Evolutionary conservation across 2,797 vertebrate genomes (phyloP).

Genomic region (Sebastes aleutianus): DNA sequence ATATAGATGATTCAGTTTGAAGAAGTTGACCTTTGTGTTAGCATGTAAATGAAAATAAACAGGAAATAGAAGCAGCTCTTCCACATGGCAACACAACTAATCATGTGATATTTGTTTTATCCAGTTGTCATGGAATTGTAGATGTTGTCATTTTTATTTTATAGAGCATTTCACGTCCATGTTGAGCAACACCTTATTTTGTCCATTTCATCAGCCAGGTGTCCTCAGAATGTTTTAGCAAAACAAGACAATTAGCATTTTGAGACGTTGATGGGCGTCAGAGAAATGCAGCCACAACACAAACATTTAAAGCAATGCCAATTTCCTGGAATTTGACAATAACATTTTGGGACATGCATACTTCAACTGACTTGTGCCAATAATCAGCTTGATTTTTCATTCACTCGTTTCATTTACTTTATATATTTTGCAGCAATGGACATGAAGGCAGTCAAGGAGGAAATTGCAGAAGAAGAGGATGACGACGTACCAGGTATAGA

Average conservation of each 20-base stretch:
- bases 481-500: constrained; percentile 95
- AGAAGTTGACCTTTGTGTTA: neutral
- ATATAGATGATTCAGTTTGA: neutral
- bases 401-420: neutral
- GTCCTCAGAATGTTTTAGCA: neutral
- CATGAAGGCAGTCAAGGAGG: constrained; percentile 95
- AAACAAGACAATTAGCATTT: neutral
- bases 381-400: neutral
- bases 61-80: neutral
- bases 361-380: no score
- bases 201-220: neutral
- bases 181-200: neutral
- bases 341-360: neutral
- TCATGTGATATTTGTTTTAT: neutral
- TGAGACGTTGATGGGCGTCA: neutral
- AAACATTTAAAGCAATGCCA: neutral
- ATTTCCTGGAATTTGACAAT: neutral
- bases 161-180: neutral
- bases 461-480: constrained; percentile 91
- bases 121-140: neutral
- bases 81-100: neutral
- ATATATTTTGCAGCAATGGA: constrained; percentile 87
- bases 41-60: neutral
- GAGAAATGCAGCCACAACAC: neutral
- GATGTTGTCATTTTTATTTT: neutral